These are phyloP conservation scores for Molorchus minor DNA, from an alignment of 2,888 invertebrate genomes.

Conservation along the genomic window DNA sequence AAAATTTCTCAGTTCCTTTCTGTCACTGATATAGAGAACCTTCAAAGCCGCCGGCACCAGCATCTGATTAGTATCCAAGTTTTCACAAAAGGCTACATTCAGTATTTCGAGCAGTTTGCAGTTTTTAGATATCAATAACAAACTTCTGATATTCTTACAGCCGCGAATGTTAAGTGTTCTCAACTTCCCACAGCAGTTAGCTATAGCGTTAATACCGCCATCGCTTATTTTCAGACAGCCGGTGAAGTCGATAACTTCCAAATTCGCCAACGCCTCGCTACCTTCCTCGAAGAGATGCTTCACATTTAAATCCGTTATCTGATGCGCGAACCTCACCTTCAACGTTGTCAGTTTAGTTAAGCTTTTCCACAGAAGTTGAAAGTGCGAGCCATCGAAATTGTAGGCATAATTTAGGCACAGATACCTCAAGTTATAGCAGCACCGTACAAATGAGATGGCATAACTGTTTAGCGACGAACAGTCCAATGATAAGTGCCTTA, in stretches of 20 bases:
- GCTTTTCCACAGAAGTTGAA: slow-evolving; percentile 34
- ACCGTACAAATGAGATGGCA: slow-evolving; percentile 29
- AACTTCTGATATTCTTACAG: slow-evolving; percentile 29
- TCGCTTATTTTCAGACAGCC: slow-evolving; percentile 33
- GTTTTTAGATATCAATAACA: slow-evolving; percentile 21
- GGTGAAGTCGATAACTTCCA: slow-evolving; percentile 35
- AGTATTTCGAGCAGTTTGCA: slow-evolving; percentile 28
- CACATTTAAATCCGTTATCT: slow-evolving; percentile 27
- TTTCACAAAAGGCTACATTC: slow-evolving; percentile 35
- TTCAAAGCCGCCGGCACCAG: slow-evolving; percentile 14
- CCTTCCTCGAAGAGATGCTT: slow-evolving; percentile 30
- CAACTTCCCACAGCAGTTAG: slow-evolving; percentile 31
- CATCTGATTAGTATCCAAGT: slow-evolving; percentile 3
- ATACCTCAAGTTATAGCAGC: slow-evolving; percentile 31
- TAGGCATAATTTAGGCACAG: slow-evolving; percentile 37
- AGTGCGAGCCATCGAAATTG: slow-evolving; percentile 32
- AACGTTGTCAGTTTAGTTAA: slow-evolving; percentile 23
- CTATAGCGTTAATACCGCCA: slow-evolving; percentile 26
- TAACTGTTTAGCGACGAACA: slow-evolving; percentile 32
- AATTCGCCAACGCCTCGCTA: slow-evolving; percentile 14
- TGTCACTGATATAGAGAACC: slow-evolving; percentile 30
- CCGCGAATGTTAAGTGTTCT: slow-evolving; percentile 29
- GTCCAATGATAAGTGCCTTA: slow-evolving; percentile 33
- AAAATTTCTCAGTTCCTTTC: slow-evolving; percentile 23
- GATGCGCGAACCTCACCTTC: slow-evolving; percentile 35